phyloP scores from a whole-genome alignment of 2,113 vertebrate species.

The Butastur rufipennis region DNA sequence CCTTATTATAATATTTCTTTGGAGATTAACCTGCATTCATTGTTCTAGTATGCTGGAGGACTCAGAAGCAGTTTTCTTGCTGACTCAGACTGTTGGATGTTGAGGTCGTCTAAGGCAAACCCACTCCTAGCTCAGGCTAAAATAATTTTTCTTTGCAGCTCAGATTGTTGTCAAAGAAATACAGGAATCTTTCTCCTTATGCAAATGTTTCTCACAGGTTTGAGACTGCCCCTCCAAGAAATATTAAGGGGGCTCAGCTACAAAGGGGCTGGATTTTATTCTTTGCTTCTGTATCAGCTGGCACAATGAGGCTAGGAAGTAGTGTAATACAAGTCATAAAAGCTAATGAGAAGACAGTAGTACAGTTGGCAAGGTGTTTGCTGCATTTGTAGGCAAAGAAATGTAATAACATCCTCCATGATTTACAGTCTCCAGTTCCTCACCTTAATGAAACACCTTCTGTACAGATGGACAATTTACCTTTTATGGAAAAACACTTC shows the following conservation, averaged over 20 bases:
- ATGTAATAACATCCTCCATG: not conserved
- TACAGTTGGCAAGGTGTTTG: not conserved
- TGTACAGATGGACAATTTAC: not conserved
- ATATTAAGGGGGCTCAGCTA: not conserved
- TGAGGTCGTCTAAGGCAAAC: not conserved
- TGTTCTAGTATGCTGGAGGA: not conserved
- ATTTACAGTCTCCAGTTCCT: not conserved
- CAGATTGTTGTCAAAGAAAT: not conserved
- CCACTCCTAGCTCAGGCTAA: not conserved
- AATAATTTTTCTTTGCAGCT: not conserved
- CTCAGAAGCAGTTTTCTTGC: not conserved
- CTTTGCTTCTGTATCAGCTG: not conserved
- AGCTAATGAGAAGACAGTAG: not conserved
- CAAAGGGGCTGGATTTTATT: not conserved
- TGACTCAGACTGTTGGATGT: not conserved
- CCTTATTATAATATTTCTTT: not conserved
- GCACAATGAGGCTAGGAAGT: not conserved
- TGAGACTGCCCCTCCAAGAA: not conserved
- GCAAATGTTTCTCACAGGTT: not conserved
- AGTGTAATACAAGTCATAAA: not conserved
- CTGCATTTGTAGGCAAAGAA: not conserved
- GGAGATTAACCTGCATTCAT: not conserved
- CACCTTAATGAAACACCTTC: not conserved
- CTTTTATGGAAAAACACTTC: not conserved
- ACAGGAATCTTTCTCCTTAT: not conserved